Conservation (phyloP, 1,140 invertebrate species). For the Heliconius nattereri region DNA sequence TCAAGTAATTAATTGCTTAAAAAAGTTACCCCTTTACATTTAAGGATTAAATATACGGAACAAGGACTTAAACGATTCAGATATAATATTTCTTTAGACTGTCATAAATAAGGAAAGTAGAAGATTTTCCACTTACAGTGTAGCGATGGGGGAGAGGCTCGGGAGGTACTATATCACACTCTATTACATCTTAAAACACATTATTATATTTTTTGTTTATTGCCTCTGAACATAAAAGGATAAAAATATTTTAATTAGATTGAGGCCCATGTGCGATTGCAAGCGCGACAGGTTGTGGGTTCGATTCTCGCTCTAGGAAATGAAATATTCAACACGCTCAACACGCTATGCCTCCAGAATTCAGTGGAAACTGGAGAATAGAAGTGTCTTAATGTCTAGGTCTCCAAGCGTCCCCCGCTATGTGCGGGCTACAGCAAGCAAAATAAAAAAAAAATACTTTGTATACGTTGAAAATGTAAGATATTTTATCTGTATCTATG, state of each 20-base stretch:
- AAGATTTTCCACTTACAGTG: constrained; percentile 49
- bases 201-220: neutral
- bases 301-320: too few species aligned
- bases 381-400: too few species aligned
- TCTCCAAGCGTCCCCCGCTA: too few species aligned
- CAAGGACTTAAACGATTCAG: constrained; percentile 79
- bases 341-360: too few species aligned
- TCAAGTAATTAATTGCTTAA: constrained; percentile 48
- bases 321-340: too few species aligned
- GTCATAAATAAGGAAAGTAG: constrained; percentile 76
- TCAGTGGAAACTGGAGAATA: too few species aligned
- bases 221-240: constrained; percentile 33
- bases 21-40: constrained; percentile 77
- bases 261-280: too few species aligned
- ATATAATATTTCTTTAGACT: constrained; percentile 76
- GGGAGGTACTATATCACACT: constrained; percentile 14
- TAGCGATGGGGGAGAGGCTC: constrained; percentile 50
- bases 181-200: constrained; percentile 6
- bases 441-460: too few species aligned
- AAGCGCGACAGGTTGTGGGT: too few species aligned
- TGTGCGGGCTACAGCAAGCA: too few species aligned
- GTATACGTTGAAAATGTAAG: too few species aligned
- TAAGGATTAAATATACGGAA: constrained; percentile 71
- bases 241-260: neutral
- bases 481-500: too few species aligned